Conservation (phyloP, 2,113 vertebrate species). For the Eonycteris spelaea region DNA sequence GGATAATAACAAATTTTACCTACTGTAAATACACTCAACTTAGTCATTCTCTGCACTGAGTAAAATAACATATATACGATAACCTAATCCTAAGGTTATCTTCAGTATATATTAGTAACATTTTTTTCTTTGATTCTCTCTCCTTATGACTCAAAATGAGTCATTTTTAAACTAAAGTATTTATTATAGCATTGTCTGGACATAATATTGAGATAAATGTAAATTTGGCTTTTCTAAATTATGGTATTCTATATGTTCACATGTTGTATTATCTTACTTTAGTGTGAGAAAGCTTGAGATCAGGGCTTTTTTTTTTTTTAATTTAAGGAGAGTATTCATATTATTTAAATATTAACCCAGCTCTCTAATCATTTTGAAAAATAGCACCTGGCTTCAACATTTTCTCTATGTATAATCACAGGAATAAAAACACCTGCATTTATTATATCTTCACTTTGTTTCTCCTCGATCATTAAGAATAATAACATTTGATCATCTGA, state of each 20-base stretch:
- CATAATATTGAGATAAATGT: background rate
- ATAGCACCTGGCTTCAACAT: background rate
- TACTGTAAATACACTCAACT: background rate
- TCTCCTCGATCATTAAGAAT: background rate
- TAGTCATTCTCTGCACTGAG: background rate
- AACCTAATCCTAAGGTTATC: background rate
- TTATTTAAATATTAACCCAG: background rate
- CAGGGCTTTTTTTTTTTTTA: background rate
- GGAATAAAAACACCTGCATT: conserved; percentile 13
- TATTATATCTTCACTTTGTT: background rate
- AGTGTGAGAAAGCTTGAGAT: background rate
- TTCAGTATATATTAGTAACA: background rate
- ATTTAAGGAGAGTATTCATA: background rate
- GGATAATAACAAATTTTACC: background rate
- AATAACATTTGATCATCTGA: background rate
- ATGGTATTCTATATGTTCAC: background rate
- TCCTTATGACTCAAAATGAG: background rate
- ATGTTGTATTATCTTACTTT: background rate
- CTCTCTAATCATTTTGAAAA: background rate
- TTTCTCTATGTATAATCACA: background rate
- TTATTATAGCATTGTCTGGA: background rate
- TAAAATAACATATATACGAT: background rate
- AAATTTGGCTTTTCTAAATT: background rate
- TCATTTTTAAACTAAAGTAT: background rate
- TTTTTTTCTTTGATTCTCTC: background rate